Base-by-base conservation (phyloP, 2,113 vertebrate species). In the Pteropus alecto region DNA sequence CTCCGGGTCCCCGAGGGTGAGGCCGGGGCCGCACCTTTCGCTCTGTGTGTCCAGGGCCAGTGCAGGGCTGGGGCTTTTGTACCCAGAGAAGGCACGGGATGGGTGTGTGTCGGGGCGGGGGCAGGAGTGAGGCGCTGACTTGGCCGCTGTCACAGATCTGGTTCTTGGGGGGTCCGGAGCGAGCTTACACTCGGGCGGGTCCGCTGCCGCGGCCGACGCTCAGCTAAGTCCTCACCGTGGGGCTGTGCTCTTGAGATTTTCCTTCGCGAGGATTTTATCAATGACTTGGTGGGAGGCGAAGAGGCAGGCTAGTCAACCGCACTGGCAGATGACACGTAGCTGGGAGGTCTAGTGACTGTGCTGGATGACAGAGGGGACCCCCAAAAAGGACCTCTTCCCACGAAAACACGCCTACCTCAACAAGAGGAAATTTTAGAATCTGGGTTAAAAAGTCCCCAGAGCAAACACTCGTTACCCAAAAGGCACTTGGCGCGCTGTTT, bases 401-500 rank as follows among this genome's bases (percentile, higher is more conserved):
- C 84, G 70, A 56, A 93, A 61, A 56, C 67, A 77, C 74, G 91
- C 35, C 88, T 93, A 74, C 35, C 68, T 74, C 56, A 70, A 88
- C 92, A 93, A 67, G 87, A 84, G 35, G n/a, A 90, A 91, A 63
- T 46, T 91, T 85, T 78, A 96, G 14, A 95, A 95, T 93, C 93
- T 95, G 92, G 73, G 88, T 97, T 94, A 46, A 87, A 91, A 96
- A 96, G 38, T 78, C 56, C 56, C 95, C 60, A 74, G 73, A 94
- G 77, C 26, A 87, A 94, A 90, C 95, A 84, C 9, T 15, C 86
- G 77, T 93, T 92, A 78, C 92, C 96, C 63, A 58, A 90, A 97
- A 93, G 92, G 73, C 94, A 97, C 91, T 97, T 93, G 88, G 91
- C 84, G 54, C 82, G 85, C 77, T 76, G 78, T 85, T 94, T 91